Conservation (phyloP, 2,113 vertebrate genomes). For the Bubo blakistoni region DNA sequence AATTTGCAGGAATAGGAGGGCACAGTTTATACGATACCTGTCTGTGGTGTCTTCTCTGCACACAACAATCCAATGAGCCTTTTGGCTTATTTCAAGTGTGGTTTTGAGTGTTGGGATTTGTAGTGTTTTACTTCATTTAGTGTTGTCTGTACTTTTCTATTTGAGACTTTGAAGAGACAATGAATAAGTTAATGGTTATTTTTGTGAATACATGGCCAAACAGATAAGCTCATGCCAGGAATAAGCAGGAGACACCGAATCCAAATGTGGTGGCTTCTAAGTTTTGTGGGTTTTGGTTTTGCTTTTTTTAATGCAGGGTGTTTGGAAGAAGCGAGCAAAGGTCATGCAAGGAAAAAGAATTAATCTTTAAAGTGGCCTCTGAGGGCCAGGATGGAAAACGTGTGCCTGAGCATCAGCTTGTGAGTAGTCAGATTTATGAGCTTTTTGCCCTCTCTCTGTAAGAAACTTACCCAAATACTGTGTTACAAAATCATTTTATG, state of each 20-base stretch:
- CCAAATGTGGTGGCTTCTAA: not conserved
- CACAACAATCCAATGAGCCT: not conserved
- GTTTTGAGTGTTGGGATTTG: not conserved
- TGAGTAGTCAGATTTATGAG: not conserved
- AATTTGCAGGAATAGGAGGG: not conserved
- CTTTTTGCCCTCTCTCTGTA: not conserved
- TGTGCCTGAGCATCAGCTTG: not conserved
- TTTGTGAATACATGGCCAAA: not conserved
- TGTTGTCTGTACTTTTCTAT: not conserved
- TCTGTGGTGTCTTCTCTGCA: not conserved
- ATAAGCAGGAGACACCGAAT: not conserved
- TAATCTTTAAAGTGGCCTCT: not conserved
- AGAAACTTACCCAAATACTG: not conserved
- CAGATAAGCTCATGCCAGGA: not conserved
- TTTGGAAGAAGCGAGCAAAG: conserved; percentile 63
- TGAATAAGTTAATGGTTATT: not conserved
- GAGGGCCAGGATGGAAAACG: not conserved
- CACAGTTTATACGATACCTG: not conserved
- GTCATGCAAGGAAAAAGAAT: conserved; percentile 75
- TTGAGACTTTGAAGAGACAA: not conserved
- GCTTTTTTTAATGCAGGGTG: conserved; percentile 60
- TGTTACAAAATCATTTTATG: not conserved
- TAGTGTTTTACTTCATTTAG: not conserved
- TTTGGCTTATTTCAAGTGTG: not conserved
- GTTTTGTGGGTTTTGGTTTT: not conserved